phyloP scores from a whole-genome alignment of 92 coral and sea anemone genomes.

The Heliopora coerulea region DNA sequence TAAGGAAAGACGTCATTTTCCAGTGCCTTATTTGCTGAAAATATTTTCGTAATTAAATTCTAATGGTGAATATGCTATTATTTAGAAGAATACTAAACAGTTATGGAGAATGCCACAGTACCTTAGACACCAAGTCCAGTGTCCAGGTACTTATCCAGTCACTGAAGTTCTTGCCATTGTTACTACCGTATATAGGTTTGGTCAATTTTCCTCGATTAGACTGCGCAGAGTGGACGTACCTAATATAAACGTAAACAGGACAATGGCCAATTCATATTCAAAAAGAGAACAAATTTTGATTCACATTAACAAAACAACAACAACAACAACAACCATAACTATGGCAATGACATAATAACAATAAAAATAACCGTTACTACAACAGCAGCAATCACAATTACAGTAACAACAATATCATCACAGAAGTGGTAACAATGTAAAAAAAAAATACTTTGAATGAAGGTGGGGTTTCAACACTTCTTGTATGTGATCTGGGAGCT shows the following conservation, averaged over 20 bases:
- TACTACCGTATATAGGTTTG: conserved; percentile 82
- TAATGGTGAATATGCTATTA: too few relatives aligned
- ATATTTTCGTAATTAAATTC: too few relatives aligned
- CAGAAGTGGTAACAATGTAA: too few relatives aligned
- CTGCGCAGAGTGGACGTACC: conserved; percentile 85
- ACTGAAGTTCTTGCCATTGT: conserved; percentile 72
- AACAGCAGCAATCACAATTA: neutral
- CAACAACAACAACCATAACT: neutral
- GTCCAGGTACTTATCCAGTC: conserved; percentile 99
- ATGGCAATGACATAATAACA: neutral
- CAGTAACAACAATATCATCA: neutral
- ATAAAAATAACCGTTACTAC: neutral
- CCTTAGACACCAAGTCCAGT: conserved; percentile 88
- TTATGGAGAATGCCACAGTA: too few relatives aligned
- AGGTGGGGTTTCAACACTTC: conserved; percentile 91
- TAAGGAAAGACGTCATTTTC: too few relatives aligned
- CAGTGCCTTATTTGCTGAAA: too few relatives aligned
- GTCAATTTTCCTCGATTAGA: conserved; percentile 84
- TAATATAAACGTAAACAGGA: neutral
- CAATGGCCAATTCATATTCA: neutral
- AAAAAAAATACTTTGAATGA: conserved; percentile 83
- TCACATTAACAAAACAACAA: neutral
- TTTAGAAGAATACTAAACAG: too few relatives aligned
- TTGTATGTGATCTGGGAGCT: conserved; percentile 87
- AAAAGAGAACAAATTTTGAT: neutral